phyloP scores from a whole-genome alignment of 2,888 invertebrate species.

The Acrocyrtus sp. region DNA sequence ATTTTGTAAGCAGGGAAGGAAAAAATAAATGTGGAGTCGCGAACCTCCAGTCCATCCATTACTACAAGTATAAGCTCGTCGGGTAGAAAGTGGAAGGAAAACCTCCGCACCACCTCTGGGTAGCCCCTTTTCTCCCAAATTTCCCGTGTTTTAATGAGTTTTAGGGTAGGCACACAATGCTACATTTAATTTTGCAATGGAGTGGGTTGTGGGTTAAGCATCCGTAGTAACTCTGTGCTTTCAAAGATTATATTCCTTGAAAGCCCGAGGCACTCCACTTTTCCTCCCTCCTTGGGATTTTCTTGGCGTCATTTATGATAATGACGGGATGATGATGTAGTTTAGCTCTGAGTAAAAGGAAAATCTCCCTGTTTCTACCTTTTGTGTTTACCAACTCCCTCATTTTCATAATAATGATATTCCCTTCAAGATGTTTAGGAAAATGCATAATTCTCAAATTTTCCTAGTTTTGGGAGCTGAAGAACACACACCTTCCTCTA shows the following conservation, averaged over 20 bases:
- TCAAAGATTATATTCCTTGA: too few species aligned
- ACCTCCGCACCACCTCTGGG: too few species aligned
- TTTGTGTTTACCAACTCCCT: not conserved
- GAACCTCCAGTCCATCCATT: too few species aligned
- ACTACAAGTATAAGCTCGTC: too few species aligned
- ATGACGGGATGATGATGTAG: not conserved
- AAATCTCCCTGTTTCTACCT: not conserved
- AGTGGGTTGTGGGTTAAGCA: too few species aligned
- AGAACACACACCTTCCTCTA: too few species aligned
- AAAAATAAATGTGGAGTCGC: too few species aligned
- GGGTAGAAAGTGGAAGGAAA: too few species aligned
- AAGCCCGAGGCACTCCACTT: not conserved
- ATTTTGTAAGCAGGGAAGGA: too few species aligned
- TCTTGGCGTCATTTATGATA: not conserved
- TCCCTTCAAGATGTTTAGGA: not conserved
- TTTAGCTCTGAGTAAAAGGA: not conserved
- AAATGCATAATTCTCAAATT: not conserved
- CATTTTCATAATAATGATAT: not conserved
- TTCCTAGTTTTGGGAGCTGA: not conserved
- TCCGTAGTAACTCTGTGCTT: too few species aligned
- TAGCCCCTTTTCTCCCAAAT: too few species aligned
- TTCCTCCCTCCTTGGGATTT: not conserved
- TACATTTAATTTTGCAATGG: not conserved
- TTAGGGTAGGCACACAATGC: not conserved
- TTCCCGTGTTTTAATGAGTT: not conserved